Evolutionary conservation across 1,140 invertebrate genomes (phyloP), one percentile per base, ranked within the genome.

Genomic region (Trichoplusia ni): DNA sequence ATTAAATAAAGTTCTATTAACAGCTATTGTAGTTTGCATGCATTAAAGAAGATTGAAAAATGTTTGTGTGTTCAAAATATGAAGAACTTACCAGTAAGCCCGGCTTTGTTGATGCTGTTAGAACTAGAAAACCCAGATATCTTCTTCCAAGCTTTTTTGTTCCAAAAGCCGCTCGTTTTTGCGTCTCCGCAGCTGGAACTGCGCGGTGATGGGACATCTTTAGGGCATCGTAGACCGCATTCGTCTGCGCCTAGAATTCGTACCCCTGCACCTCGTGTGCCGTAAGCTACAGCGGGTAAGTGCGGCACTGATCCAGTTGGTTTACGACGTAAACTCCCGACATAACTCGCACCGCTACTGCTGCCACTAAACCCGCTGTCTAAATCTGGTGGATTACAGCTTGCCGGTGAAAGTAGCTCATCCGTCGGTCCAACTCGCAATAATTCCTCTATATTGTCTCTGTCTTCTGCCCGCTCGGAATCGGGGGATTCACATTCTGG

Each of bases 351-450:
- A 38, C 94, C 94, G 82, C 94, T 95, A 81, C 94, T 95, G 81
- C 95, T 95, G 67, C 95, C 94, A 85, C 95, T 95, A 83, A 96
- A 96, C 23, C 95, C 95, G 80, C 95, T 95, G 86, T 96, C 95
- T 73, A 95, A 90, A 83, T 95, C 95, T 49, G 94, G 94, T 56
- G 93, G 93, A 72, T 93, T 91, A 85, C 93, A 92, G 81, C 78
- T 91, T 82, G 90, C 93, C 59, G 94, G 93, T 13, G 94, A 94
- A 75, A 94, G 90, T 58, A 95, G 90, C 67, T 95, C 94, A 79
- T 95, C 95, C 29, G 95, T 95, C 0, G 94, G 93, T 65, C 94
- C 93, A 67, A 95, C 93, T 72, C 92, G 91, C 64, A 94, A 86
- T 14, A 94, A 81, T 85, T 95, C 94, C 76, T 95, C 94, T 59